Conservation (phyloP, 2,113 vertebrate genomes). For the Calidris pugnax region DNA sequence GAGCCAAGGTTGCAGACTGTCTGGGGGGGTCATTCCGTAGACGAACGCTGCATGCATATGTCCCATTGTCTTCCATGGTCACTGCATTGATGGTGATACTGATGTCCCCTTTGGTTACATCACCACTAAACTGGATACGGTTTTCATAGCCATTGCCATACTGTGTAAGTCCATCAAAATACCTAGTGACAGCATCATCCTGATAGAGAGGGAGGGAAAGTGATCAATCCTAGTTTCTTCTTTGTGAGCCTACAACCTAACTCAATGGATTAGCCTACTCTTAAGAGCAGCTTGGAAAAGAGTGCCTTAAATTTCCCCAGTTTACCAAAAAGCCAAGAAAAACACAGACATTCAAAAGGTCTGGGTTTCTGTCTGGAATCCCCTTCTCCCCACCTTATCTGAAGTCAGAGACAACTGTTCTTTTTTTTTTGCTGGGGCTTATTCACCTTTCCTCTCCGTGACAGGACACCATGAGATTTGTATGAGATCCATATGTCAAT, state of each 20-base stretch:
- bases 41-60: conserved; percentile 74
- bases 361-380: background rate
- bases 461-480: background rate
- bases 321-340: background rate
- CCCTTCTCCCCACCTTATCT: background rate
- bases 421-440: background rate
- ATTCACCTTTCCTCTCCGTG: background rate
- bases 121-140: conserved; percentile 43
- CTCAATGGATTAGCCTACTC: background rate
- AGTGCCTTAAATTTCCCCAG: background rate
- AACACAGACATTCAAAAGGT: background rate
- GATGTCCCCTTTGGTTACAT: background rate
- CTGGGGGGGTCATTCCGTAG: conserved; percentile 61
- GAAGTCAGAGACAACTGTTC: background rate
- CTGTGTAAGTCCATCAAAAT: background rate
- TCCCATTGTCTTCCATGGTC: conserved; percentile 83
- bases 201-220: conserved; percentile 27
- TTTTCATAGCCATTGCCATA: conserved; percentile 63
- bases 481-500: background rate
- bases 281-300: background rate
- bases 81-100: conserved; percentile 70
- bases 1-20: conserved; percentile 25
- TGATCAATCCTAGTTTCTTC: background rate
- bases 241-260: background rate
- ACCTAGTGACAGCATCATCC: conserved; percentile 62